Evolutionary conservation across 2,888 invertebrate species (phyloP).

Genomic region (Macroteleia sp.): DNA sequence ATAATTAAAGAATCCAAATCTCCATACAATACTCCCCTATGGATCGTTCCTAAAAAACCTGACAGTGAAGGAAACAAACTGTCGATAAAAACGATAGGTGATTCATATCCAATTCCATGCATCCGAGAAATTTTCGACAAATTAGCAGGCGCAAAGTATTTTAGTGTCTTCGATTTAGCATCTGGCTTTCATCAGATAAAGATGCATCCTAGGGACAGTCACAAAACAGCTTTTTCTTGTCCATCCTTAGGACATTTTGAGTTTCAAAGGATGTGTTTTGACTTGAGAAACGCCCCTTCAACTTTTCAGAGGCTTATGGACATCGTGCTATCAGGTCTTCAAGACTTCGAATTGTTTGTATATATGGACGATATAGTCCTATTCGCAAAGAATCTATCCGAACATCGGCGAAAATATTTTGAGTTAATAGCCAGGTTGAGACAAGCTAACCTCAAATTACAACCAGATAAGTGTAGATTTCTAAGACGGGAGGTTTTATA

Average conservation of each 20-base stretch:
- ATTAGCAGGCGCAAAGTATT: not conserved
- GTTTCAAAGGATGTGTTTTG: no score
- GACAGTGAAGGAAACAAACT: no score
- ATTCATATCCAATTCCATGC: not conserved
- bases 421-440: not conserved
- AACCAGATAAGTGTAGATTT: not conserved
- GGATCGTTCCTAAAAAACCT: no score
- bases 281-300: not conserved
- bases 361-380: not conserved
- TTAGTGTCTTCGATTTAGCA: not conserved
- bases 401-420: not conserved
- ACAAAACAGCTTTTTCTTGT: not conserved
- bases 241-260: not conserved
- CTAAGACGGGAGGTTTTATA: not conserved
- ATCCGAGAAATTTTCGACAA: not conserved
- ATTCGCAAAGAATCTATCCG: not conserved
- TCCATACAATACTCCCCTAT: no score
- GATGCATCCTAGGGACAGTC: not conserved
- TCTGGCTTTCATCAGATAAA: not conserved
- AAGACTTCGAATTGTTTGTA: not conserved
- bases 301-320: not conserved
- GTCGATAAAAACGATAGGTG: not conserved
- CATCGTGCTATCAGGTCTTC: not conserved
- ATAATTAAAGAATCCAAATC: no score
- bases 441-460: not conserved